These are phyloP conservation scores for Timema podura DNA, from an alignment of 2,888 invertebrate species.

Conservation along the genomic window DNA sequence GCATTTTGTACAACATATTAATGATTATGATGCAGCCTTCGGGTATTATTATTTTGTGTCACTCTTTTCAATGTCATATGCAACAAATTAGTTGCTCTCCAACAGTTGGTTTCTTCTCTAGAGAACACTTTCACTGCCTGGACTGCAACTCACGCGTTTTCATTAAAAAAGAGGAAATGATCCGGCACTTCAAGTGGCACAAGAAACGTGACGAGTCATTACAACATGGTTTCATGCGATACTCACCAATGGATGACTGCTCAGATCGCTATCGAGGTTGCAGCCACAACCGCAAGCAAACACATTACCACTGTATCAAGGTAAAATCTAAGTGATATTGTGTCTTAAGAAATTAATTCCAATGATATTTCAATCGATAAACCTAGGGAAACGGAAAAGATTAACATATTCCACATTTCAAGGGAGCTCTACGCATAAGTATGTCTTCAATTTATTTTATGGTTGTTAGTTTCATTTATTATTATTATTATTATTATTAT, in stretches of 20 bases:
- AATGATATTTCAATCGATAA: background rate
- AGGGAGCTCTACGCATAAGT: no score
- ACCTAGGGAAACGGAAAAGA: background rate
- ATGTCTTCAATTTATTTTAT: no score
- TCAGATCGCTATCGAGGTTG: constrained; percentile 79
- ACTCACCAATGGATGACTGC: constrained; percentile 94
- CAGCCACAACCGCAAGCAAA: constrained; percentile 89
- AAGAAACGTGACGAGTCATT: constrained; percentile 96
- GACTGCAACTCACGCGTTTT: constrained; percentile 82
- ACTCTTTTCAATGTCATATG: no score
- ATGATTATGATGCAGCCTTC: no score
- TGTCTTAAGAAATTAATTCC: constrained; percentile 4
- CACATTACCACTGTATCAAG: constrained; percentile 96
- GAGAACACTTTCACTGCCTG: constrained; percentile 93
- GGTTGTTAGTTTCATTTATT: no score
- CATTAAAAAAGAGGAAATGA: constrained; percentile 98
- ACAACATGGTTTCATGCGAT: constrained; percentile 91
- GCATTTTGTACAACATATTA: no score
- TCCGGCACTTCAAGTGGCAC: constrained; percentile 98
- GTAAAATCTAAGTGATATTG: constrained; percentile 43
- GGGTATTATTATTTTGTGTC: no score
- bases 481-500: no score
- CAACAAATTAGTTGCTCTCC: no score
- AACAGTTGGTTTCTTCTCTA: constrained; percentile 37
- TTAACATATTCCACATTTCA: no score